Conservation (phyloP, 2,113 vertebrate species). For the Hypanus sabinus region DNA sequence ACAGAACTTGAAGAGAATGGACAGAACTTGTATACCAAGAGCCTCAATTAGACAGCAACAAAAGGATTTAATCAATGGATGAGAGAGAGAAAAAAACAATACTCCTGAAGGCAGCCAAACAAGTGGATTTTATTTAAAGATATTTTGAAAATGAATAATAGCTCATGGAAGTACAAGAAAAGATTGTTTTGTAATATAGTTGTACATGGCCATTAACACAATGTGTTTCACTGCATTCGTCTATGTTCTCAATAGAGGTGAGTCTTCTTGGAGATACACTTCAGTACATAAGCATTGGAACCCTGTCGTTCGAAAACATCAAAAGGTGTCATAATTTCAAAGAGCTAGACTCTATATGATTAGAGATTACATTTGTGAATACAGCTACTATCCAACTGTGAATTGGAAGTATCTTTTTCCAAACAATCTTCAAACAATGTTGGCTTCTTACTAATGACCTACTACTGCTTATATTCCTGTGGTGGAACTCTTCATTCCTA, state of each 20-base stretch:
- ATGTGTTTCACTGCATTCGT: background rate
- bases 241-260: background rate
- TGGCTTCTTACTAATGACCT: background rate
- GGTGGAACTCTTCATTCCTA: background rate
- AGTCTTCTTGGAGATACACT: background rate
- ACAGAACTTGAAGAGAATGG: background rate
- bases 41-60: background rate
- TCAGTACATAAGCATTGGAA: background rate
- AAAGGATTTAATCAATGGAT: background rate
- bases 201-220: background rate
- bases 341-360: background rate
- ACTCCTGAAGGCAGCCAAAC: background rate
- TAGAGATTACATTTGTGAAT: background rate
- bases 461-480: background rate
- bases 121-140: background rate
- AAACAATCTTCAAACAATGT: background rate
- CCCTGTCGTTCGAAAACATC: background rate
- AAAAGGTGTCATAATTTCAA: background rate
- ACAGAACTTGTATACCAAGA: background rate
- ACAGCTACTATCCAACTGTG: background rate
- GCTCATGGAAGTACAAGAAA: background rate
- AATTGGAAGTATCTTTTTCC: background rate
- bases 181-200: background rate
- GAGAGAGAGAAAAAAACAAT: background rate
- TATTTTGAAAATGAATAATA: background rate